Conservation (phyloP, 2,797 vertebrate species). For the Hydrophis major region DNA sequence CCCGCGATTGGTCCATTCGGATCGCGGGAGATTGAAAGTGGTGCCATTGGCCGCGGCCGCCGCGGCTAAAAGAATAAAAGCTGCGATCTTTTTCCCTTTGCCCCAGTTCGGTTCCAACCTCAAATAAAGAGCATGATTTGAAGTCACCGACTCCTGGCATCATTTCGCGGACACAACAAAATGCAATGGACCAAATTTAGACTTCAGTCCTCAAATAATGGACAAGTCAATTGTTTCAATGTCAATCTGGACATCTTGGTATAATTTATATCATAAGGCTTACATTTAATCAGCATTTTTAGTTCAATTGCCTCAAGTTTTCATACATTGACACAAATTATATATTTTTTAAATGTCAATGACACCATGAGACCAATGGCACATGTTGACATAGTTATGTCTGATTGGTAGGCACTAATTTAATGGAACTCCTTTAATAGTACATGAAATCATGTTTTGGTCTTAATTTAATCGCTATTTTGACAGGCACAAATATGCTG, state of each 20-base stretch:
- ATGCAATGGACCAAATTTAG: background rate
- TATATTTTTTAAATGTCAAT: background rate
- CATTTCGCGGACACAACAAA: too few species aligned
- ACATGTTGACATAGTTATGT: background rate
- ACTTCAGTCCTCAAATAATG: background rate
- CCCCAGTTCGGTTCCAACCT: too few species aligned
- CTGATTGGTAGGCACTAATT: background rate
- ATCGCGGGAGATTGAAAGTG: too few species aligned
- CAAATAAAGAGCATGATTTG: too few species aligned
- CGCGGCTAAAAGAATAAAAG: too few species aligned
- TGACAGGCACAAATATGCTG: background rate
- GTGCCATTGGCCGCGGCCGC: too few species aligned
- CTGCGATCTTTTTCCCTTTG: too few species aligned
- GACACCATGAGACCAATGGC: background rate
- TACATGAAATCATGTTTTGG: background rate
- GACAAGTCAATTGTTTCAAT: background rate
- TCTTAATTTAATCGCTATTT: background rate
- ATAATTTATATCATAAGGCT: background rate
- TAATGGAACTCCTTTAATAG: background rate
- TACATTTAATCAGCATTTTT: background rate
- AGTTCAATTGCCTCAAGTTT: background rate
- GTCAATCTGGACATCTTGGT: background rate
- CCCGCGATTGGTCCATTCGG: too few species aligned
- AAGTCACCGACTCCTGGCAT: too few species aligned
- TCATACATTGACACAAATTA: background rate